Evolutionary conservation across 2,113 vertebrate species (phyloP).

Genomic region (Laterallus jamaicensis): DNA sequence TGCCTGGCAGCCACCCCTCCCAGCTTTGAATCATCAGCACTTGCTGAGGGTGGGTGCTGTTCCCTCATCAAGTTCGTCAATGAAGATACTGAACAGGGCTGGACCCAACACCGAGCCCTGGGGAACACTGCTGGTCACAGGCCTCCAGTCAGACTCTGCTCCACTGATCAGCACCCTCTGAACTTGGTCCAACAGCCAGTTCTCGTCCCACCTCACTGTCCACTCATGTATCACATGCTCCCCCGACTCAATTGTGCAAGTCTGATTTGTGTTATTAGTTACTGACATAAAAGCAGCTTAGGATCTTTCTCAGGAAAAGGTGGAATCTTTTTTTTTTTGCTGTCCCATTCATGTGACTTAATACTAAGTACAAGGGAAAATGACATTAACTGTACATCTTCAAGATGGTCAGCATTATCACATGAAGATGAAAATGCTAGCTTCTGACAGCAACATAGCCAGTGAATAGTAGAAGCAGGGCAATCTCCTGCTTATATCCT

Average conservation of each 20-base stretch:
- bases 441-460: neutral
- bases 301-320: neutral
- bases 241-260: neutral
- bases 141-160: too few species aligned
- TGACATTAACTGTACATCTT: neutral
- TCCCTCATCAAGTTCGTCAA: too few species aligned
- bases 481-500: neutral
- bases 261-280: neutral
- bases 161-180: too few species aligned
- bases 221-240: neutral
- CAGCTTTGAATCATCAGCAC: too few species aligned
- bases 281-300: neutral
- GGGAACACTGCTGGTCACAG: too few species aligned
- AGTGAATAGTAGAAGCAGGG: neutral
- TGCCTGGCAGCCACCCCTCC: too few species aligned
- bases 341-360: neutral
- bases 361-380: neutral
- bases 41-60: too few species aligned
- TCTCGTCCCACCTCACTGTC: too few species aligned
- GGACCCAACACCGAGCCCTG: too few species aligned
- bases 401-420: neutral
- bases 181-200: too few species aligned
- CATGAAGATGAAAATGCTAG: neutral
- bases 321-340: neutral
- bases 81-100: too few species aligned